These are phyloP conservation scores for Eurytoma adleriae DNA, from an alignment of 2,888 invertebrate species.

Conservation along the genomic window DNA sequence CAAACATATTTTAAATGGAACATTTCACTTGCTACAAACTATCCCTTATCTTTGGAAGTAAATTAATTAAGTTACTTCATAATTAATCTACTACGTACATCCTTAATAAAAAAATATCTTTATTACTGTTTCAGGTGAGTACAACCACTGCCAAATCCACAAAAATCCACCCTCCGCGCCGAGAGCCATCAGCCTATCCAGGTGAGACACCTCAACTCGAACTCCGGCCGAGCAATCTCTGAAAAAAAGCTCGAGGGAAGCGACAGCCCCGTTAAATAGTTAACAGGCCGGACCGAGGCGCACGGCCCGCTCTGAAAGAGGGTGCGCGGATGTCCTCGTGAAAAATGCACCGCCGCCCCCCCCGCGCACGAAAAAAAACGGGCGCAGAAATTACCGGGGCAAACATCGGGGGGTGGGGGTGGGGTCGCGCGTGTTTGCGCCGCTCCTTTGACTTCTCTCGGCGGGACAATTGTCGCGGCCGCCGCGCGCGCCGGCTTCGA, in stretches of 20 bases:
- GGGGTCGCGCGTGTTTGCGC: not conserved
- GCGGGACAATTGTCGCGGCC: constrained; percentile 26
- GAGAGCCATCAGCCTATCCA: not conserved
- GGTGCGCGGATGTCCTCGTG: constrained; percentile 22
- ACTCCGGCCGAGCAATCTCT: not conserved
- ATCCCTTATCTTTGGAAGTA: too few relatives aligned
- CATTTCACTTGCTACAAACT: too few relatives aligned
- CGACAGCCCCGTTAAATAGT: constrained; percentile 40
- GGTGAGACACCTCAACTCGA: constrained; percentile 22
- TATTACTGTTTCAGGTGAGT: constrained; percentile 50
- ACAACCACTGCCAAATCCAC: too few relatives aligned
- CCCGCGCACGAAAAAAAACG: not conserved
- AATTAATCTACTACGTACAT: too few relatives aligned
- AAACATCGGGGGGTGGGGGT: constrained; percentile 23
- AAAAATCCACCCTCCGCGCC: too few relatives aligned
- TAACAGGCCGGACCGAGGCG: constrained; percentile 14
- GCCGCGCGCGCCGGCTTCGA: not conserved
- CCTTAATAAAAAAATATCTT: not conserved
- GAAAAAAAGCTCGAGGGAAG: not conserved
- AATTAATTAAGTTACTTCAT: too few relatives aligned
- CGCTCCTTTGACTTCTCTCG: constrained; percentile 37
- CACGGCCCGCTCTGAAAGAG: not conserved
- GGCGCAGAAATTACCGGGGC: constrained; percentile 41
- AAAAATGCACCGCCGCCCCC: constrained; percentile 48
- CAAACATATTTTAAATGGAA: too few relatives aligned